Percentiles rank a stretch among this genome's conserved stretches.
Conservation (phyloP, 2,113 vertebrate species). For the Cyanistes caeruleus region DNA sequence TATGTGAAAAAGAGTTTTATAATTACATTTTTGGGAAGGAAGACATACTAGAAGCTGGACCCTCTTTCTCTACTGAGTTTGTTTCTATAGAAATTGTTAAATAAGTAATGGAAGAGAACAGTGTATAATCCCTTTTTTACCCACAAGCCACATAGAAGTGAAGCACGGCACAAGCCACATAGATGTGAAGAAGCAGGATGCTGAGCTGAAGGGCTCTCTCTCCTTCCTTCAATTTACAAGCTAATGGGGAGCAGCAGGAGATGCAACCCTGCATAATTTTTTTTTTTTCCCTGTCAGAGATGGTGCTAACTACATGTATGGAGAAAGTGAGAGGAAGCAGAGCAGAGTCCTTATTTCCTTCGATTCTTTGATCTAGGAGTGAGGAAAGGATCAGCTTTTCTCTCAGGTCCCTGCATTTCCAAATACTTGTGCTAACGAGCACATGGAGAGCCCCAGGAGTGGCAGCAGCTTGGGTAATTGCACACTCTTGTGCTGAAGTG, state of each 20-base stretch:
- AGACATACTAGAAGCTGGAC: neutral
- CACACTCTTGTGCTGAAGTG: neutral
- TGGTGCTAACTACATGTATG: neutral
- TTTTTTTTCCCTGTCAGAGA: neutral
- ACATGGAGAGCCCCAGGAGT: accelerated
- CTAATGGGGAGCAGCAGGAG: constrained; percentile 10
- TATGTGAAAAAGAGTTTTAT: neutral
- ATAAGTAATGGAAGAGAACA: neutral
- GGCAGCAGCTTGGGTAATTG: neutral
- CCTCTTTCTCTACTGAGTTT: neutral
- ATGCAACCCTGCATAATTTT: neutral
- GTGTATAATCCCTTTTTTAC: neutral
- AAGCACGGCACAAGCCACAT: neutral
- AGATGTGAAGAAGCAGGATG: neutral
- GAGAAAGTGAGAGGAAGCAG: neutral
- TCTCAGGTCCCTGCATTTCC: neutral
- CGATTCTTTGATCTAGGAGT: neutral
- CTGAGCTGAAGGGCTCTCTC: neutral
- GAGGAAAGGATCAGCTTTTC: neutral
- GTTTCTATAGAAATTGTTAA: neutral
- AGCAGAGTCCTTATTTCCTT: neutral
- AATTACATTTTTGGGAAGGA: constrained; percentile 1
- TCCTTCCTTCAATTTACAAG: neutral
- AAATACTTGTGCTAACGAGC: neutral
- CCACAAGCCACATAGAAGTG: too few relatives aligned